Base-by-base conservation (phyloP, 2,888 invertebrate genomes). In the Drosophila cognata region DNA sequence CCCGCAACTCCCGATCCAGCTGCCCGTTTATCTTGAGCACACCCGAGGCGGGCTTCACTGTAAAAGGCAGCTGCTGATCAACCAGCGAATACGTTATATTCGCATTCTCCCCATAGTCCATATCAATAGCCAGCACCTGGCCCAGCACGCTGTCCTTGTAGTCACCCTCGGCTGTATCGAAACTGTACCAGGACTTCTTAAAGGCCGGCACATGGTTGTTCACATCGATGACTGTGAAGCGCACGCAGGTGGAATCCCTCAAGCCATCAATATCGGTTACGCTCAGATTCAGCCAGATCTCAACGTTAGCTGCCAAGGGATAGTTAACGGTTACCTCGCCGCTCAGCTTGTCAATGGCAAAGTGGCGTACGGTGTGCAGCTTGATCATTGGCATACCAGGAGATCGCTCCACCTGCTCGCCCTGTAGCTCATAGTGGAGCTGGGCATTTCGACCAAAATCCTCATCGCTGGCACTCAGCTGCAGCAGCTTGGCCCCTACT, bases 141-240 rank as follows among this genome's bases (percentile, higher is more conserved):
- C 97, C 98, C 48, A 98, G 93, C 5, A 96, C 94, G 75, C 95
- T 95, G 78, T 95, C 94, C 1, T 95, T 94, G 89, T 97, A 97
- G 31, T 94, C 94, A 1, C 97, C 97, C 93, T 98, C 98, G 60
- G 96, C 95, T 0, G 97, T 95, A 85, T 97, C 96, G 79, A 97
- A 98, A 59, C 95, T 96, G 90, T 98, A 98, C 95, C 96, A 96
- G 0, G 96, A 95, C 81, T 97, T 96, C 80, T 96, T 95, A 79
- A 98, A 98, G 76, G 96, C 95, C 0, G 98, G 98, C 7, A 96
- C 95, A 91, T 98, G 97, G 84, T 98, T 96, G 91, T 98, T 98
- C 0, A 97, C 95, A 88, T 97, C 97, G 84, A 95, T 95, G 0
- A 97, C 95, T 57, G 95, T 95, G n/a, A 98, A 94, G 79, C 96